phyloP scores from a whole-genome alignment of 2,113 vertebrate species.

The human region DNA sequence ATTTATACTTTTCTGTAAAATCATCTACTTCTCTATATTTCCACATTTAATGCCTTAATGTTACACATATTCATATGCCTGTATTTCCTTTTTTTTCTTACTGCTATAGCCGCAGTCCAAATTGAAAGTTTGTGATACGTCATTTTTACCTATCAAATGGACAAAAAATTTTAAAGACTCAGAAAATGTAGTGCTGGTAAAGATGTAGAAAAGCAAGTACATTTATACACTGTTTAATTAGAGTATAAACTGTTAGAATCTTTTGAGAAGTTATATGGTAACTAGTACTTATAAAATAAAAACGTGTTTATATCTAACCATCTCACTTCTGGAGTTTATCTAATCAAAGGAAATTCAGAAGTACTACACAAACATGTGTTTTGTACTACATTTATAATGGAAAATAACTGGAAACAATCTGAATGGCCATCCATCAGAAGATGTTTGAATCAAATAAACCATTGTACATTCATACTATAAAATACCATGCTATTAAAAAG shows the following conservation, averaged over 20 bases:
- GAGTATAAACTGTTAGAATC: background rate
- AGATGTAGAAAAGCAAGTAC: background rate
- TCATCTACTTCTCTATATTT: background rate
- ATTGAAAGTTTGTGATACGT: background rate
- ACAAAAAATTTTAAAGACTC: background rate
- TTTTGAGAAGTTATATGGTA: background rate
- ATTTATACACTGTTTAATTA: background rate
- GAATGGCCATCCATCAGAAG: background rate
- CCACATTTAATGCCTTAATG: background rate
- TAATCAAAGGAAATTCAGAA: background rate
- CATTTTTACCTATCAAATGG: background rate
- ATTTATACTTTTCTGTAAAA: background rate
- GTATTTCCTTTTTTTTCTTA: background rate
- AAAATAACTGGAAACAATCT: background rate
- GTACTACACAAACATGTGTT: background rate
- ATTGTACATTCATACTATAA: background rate
- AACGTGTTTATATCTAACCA: background rate
- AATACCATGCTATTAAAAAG: background rate
- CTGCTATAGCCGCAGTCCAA: background rate
- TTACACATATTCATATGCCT: background rate
- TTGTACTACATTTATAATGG: background rate
- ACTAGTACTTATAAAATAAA: slow-evolving; percentile 18
- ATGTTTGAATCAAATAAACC: background rate
- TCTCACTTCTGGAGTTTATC: background rate
- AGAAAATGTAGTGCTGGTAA: background rate